Conservation (phyloP, 2,888 invertebrate genomes). For the Drosophila percnosoma region DNA sequence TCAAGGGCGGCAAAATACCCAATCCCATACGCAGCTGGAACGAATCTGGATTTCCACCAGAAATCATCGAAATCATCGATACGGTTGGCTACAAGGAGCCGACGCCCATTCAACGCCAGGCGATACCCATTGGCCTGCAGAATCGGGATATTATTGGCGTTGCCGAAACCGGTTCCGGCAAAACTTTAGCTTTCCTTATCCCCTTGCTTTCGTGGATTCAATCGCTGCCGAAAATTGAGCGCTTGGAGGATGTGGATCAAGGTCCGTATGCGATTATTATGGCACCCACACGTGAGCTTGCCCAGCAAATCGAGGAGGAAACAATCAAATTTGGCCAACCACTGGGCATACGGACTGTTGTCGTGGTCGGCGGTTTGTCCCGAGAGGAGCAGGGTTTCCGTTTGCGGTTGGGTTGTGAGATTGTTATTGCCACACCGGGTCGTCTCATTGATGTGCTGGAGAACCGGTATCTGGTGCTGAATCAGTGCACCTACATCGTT, state of each 20-base stretch:
- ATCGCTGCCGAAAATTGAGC: conserved; percentile 97
- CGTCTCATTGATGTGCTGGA: conserved; percentile 99
- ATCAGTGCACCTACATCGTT: conserved; percentile 99
- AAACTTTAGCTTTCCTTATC: conserved; percentile 99
- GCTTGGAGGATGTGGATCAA: conserved; percentile 95
- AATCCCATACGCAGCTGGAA: conserved; percentile 98
- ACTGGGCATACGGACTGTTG: conserved; percentile 96
- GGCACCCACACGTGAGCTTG: conserved; percentile 99
- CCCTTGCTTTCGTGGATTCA: conserved; percentile 99
- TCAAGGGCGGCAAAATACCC: conserved; percentile 98
- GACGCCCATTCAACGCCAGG: conserved; percentile 99
- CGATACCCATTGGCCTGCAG: conserved; percentile 98
- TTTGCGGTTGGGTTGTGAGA: conserved; percentile 98
- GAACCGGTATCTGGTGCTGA: conserved; percentile 97
- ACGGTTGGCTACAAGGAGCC: conserved; percentile 98
- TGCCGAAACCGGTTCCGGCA: conserved; percentile 99
- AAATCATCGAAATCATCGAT: conserved; percentile 96
- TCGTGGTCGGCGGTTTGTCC: conserved; percentile 98
- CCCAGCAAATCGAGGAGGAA: conserved; percentile 99
- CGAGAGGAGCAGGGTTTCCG: conserved; percentile 99
- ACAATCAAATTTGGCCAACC: conserved; percentile 98
- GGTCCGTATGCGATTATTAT: conserved; percentile 99
- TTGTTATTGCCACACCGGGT: conserved; percentile 99
- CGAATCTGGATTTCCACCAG: conserved; percentile 95
- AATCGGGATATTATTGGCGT: conserved; percentile 99